Base-by-base conservation (phyloP, 2,113 vertebrate genomes). In the Petrocephalus microphthalmus region DNA sequence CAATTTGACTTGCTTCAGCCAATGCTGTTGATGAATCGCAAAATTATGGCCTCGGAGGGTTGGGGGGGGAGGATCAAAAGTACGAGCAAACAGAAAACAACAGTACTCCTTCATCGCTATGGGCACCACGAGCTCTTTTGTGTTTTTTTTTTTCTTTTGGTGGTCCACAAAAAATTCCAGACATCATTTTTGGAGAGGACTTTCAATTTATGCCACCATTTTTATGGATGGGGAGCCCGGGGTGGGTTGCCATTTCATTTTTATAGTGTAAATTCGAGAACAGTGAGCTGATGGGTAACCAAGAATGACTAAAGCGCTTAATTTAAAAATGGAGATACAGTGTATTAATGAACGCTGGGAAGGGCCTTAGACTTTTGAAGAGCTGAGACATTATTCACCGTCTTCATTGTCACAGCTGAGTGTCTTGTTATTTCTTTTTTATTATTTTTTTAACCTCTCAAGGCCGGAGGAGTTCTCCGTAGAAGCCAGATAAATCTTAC, bases 11-110 rank as follows among this genome's bases (percentile, higher is more conserved):
- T 45, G 67, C 89, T 92, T 86, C 85, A 90, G 90, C 91, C 93
- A 90, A 90, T 92, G 89, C 89, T 90, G 89, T 91, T 94, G 92
- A 94, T 93, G 92, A 93, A 91, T 92, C 89, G 90, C 90, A 92
- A 91, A 92, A 92, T 91, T 92, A 91, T 89, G 89, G 88, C 92
- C 92, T 88, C 86, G 89, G 86, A 88, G 89, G 83, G 54, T 89
- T 88, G 89, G 84, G 89, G 60, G 87, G 87, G 54, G 56, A 57
- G 81, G 54, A 88, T 84, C 78, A 47, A 49, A 45, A 83, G 19
- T 22, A 54, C 25, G 17, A 84, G 22, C 60, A 3, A 47, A n/a
- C 82, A 25, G 47, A 25, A n/a, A 85, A 13, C 52, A 56, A 54
- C 52, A 15, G 7, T 42, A 7, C 84, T 54, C n/a, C 84, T 37